Evolutionary conservation across 2,888 invertebrate species (phyloP).

Genomic region (Calameuta pallipes): DNA sequence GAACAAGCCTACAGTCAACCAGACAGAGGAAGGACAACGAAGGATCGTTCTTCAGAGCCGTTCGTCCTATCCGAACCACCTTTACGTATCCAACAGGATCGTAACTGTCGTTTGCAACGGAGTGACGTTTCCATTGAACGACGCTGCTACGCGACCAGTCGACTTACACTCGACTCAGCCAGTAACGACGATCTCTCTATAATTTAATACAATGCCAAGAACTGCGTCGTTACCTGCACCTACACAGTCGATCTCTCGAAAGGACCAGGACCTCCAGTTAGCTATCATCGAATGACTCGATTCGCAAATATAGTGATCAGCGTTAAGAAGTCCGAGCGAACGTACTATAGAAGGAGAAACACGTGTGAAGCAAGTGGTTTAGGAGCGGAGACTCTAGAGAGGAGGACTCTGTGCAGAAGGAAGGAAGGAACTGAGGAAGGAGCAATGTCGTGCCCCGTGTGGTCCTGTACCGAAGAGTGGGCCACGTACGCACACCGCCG

Average conservation of each 20-base stretch:
- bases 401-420: background rate
- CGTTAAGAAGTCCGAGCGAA: background rate
- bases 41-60: background rate
- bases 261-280: background rate
- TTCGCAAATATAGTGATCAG: background rate
- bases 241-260: background rate
- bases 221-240: background rate
- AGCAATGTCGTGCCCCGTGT: background rate
- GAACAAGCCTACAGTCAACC: background rate
- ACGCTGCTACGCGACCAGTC: background rate
- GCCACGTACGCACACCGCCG: constrained; percentile 12
- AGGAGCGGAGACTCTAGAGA: background rate
- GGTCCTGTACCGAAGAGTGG: background rate
- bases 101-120: background rate
- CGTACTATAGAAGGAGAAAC: background rate
- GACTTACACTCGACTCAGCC: background rate
- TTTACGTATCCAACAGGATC: background rate
- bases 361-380: background rate
- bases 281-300: background rate
- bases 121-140: background rate
- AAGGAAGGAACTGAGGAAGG: constrained; percentile 1
- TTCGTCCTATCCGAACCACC: background rate
- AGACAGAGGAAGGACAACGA: background rate
- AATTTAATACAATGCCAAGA: background rate
- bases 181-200: background rate